Conservation (phyloP, 2,888 invertebrate genomes). For the Melinopterus prodromus region DNA sequence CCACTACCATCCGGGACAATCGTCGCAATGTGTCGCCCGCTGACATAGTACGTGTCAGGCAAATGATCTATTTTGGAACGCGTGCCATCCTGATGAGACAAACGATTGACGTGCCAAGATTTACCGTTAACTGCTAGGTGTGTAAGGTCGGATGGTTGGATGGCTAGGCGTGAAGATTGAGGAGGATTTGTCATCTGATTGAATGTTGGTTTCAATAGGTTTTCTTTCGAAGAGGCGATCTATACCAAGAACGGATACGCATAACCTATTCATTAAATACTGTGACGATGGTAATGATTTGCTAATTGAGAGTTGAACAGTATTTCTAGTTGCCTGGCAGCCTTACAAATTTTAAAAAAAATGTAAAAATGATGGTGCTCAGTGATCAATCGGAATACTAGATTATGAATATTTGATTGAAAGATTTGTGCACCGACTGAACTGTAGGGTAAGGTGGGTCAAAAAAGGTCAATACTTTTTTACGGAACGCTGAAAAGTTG, state of each 20-base stretch:
- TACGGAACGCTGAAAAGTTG: too few species aligned
- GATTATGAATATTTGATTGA: too few species aligned
- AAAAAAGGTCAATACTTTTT: too few species aligned
- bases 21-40: not conserved
- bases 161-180: not conserved
- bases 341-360: too few species aligned
- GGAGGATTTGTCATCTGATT: not conserved
- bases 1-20: conserved; percentile 11
- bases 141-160: not conserved
- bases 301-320: too few species aligned
- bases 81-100: not conserved
- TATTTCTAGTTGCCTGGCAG: too few species aligned
- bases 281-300: too few species aligned
- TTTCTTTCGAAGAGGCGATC: not conserved
- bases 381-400: too few species aligned
- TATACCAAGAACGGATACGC: not conserved
- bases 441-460: too few species aligned
- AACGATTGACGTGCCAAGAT: not conserved
- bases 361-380: too few species aligned
- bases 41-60: not conserved
- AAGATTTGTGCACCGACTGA: too few species aligned
- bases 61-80: conserved; percentile 10
- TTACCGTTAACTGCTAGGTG: not conserved
- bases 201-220: not conserved
- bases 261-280: too few species aligned